Conservation (phyloP, 2,888 invertebrate genomes). For the Labia minor region DNA sequence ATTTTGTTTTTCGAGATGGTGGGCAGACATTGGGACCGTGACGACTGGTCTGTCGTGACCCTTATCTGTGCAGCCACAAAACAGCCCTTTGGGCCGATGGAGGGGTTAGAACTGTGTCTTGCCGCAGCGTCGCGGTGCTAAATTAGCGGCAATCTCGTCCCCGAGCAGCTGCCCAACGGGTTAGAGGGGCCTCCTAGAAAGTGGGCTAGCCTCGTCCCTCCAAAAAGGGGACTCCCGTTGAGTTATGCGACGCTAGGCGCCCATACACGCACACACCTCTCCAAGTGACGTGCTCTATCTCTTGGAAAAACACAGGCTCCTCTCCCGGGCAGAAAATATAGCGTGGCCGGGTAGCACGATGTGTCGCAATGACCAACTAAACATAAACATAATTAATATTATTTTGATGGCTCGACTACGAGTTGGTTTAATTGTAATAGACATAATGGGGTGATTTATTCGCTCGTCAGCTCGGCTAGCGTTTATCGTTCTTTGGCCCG, state of each 20-base stretch:
- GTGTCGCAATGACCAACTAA: not conserved
- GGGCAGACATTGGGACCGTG: no score
- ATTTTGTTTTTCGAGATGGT: no score
- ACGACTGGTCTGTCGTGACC: no score
- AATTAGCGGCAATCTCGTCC: constrained; percentile 5
- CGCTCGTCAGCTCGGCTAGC: constrained; percentile 5
- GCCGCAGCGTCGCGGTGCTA: not conserved
- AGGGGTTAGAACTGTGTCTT: not conserved
- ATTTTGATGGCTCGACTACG: not conserved
- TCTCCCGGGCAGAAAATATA: no score
- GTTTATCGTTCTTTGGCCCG: constrained; percentile 13
- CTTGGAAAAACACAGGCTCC: not conserved
- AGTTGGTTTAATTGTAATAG: constrained; percentile 13
- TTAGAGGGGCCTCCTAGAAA: not conserved
- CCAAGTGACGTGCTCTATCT: constrained; percentile 13
- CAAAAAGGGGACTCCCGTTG: no score
- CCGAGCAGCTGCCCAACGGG: not conserved
- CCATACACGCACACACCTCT: not conserved
- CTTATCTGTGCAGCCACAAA: no score
- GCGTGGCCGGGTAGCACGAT: not conserved
- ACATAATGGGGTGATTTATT: constrained; percentile 13
- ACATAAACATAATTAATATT: constrained; percentile 13
- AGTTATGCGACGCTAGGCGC: not conserved
- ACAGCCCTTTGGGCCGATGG: not conserved
- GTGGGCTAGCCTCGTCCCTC: no score